Evolutionary conservation across 1,140 invertebrate species (phyloP), one percentile per base, ranked within the genome.

Genomic region (Ceratina japonica): DNA sequence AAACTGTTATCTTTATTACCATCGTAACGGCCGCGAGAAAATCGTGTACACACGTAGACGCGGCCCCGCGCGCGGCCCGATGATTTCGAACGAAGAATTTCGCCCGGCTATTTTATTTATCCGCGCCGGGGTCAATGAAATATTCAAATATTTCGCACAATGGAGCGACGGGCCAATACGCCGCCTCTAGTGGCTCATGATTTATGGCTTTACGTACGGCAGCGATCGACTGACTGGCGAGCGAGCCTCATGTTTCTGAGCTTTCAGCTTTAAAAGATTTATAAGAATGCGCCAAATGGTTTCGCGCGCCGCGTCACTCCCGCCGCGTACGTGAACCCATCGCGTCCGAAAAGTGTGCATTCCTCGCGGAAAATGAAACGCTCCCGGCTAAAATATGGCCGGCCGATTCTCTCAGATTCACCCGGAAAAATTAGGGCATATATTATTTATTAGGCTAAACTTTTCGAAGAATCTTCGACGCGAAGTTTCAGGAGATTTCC

Each of bases 241-340:
- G 68, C 37, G 37, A 44, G 10, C 37, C 66, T 71, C 61, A 20
- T 24, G 74, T 51, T 65, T 71, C 59, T 64, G 49, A 51, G 69
- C 76, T 63, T 68, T 72, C 68, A 44, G 68, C 59, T 73, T 74
- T 79, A 54, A 81, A 78, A 81, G 69, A 79, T 81, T 81, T 79
- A 81, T 81, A 56, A 79, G 76, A 61, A 61, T 68, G 54, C 59
- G 12, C 65, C 72, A 24, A 80, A 76, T 71, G 75, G 31, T 49
- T 75, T 44, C 37, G 37, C 73, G 31, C 18, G 22, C 66, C 15
- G 20, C 58, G 77, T 79, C 77, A 68, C 72, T 68, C 24, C 37
- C 62, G 10, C 18, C 15, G 15, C n/a, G 31, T 44, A 44, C 18
- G 15, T 52, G 31, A n/a, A 56, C 22, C n/a, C 20, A 24, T 5